phyloP scores from a whole-genome alignment of 2,888 invertebrate genomes.

The Nomada lathburiana region DNA sequence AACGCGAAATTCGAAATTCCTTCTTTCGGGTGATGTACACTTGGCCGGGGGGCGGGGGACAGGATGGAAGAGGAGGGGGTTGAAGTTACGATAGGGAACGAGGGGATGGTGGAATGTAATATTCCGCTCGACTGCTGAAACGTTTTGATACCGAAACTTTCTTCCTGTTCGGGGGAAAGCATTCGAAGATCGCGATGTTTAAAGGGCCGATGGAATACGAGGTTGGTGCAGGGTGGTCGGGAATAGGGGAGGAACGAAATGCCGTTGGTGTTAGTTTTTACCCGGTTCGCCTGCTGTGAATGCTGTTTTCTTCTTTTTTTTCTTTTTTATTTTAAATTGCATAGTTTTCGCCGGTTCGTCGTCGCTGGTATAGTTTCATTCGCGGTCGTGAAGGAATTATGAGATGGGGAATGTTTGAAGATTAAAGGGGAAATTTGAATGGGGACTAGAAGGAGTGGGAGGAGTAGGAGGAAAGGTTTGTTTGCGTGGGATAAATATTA shows the following conservation, averaged over 20 bases:
- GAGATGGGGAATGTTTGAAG: no score
- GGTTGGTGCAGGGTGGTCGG: not conserved
- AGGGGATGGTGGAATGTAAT: not conserved
- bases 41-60: not conserved
- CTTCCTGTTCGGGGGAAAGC: conserved; percentile 26
- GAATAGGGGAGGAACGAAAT: conserved; percentile 1
- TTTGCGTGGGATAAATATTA: no score
- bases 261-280: not conserved
- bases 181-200: conserved; percentile 48
- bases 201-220: not conserved
- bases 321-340: no score
- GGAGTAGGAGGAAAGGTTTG: no score
- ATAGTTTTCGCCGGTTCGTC: no score
- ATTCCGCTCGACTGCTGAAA: conserved; percentile 34
- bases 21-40: not conserved
- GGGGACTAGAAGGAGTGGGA: no score
- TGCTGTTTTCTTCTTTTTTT: no score
- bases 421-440: no score
- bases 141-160: conserved; percentile 52
- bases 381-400: no score
- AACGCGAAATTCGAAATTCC: conserved; percentile 29
- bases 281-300: no score
- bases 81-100: not conserved
- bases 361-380: no score
- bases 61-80: not conserved